A percentile compares a stretch with the other conserved stretches of the same genome.
phyloP scores from a whole-genome alignment of 1,140 invertebrate species.

The Maniola jurtina region DNA sequence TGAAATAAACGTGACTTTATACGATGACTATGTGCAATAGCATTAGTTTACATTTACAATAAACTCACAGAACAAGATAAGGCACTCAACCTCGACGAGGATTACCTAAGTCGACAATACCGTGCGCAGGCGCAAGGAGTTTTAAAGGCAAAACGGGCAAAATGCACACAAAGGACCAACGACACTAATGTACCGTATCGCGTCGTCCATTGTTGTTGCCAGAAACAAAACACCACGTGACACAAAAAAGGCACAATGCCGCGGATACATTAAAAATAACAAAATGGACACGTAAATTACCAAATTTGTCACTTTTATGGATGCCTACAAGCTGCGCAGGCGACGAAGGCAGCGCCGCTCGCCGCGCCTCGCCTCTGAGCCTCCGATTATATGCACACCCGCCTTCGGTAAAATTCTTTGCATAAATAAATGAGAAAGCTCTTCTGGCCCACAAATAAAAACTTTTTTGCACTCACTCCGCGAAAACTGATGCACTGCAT shows the following conservation, averaged over 20 bases:
- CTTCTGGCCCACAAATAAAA: slow-evolving; percentile 44
- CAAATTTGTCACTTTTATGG: slow-evolving; percentile 60
- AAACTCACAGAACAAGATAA: slow-evolving; percentile 45
- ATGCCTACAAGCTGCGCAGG: slow-evolving; percentile 59
- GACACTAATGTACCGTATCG: slow-evolving; percentile 30
- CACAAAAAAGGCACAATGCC: slow-evolving; percentile 57
- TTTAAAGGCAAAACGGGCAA: slow-evolving; percentile 39
- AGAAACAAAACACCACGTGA: slow-evolving; percentile 44
- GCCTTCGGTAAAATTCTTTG: slow-evolving; percentile 74
- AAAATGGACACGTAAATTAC: slow-evolving; percentile 47
- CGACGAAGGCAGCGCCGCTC: slow-evolving; percentile 65
- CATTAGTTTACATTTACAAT: slow-evolving; percentile 35
- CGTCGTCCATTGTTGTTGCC: slow-evolving; percentile 27
- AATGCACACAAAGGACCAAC: slow-evolving; percentile 57
- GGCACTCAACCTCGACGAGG: slow-evolving; percentile 46
- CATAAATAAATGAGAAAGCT: slow-evolving; percentile 76
- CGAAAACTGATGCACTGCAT: slow-evolving; percentile 56
- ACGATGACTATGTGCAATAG: slow-evolving; percentile 24
- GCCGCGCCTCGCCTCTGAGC: slow-evolving; percentile 57
- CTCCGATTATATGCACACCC: slow-evolving; percentile 67
- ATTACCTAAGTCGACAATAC: slow-evolving; percentile 51
- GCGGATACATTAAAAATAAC: slow-evolving; percentile 52
- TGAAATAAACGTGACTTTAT: slow-evolving; percentile 26
- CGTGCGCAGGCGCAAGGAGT: slow-evolving; percentile 48
- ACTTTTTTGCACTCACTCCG: slow-evolving; percentile 54